Evolutionary conservation across 1,140 invertebrate genomes (phyloP).

Genomic region (Tachypleus tridentatus): DNA sequence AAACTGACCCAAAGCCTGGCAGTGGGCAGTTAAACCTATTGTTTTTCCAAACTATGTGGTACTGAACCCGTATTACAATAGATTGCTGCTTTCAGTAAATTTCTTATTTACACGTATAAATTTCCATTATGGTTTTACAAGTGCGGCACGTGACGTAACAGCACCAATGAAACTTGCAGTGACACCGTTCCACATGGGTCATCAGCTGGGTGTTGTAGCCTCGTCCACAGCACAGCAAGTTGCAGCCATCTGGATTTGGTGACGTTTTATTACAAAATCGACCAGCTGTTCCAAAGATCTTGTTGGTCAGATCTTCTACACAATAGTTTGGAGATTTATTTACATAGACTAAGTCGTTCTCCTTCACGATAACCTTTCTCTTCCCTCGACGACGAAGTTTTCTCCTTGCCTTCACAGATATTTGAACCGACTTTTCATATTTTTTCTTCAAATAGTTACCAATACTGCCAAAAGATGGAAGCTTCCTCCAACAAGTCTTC

Average conservation of each 20-base stretch:
- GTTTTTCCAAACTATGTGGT: too few relatives aligned
- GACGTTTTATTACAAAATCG: slow-evolving; percentile 49
- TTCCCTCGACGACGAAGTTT: slow-evolving; percentile 33
- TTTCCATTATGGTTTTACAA: slow-evolving; percentile 43
- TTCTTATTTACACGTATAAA: slow-evolving; percentile 44
- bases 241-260: slow-evolving; percentile 49
- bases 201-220: slow-evolving; percentile 47
- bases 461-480: slow-evolving; percentile 43
- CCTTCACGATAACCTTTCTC: slow-evolving; percentile 17
- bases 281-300: slow-evolving; percentile 47
- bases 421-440: slow-evolving; percentile 38
- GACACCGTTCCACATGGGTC: slow-evolving; percentile 35
- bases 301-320: slow-evolving; percentile 40
- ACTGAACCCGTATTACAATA: too few relatives aligned
- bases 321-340: slow-evolving; percentile 53
- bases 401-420: slow-evolving; percentile 29
- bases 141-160: slow-evolving; percentile 49
- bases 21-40: too few relatives aligned
- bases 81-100: too few relatives aligned
- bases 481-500: slow-evolving; percentile 49
- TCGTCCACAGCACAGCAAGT: slow-evolving; percentile 49
- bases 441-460: slow-evolving; percentile 43
- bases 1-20: too few relatives aligned
- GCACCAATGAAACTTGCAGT: slow-evolving; percentile 52
- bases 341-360: slow-evolving; percentile 44